phyloP scores from a whole-genome alignment of 2,797 vertebrate genomes.

The Pogonophryne albipinna region DNA sequence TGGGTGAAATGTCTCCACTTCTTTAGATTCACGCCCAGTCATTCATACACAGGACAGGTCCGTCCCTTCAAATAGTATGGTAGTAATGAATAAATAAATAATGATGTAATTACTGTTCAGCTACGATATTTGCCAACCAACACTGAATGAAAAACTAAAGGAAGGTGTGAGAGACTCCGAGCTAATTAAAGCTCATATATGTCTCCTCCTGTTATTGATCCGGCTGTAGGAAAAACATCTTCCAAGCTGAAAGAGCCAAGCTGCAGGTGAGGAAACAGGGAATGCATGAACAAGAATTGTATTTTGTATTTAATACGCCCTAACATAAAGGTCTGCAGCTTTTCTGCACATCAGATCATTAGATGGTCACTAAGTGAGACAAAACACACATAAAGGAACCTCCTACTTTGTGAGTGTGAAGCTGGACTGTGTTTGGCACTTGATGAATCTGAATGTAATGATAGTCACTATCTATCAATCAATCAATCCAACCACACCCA shows the following conservation, averaged over 20 bases:
- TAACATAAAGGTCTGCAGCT: not conserved
- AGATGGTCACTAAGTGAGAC: too few relatives aligned
- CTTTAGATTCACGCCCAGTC: constrained; percentile 2
- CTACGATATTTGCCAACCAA: not conserved
- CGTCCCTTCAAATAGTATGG: not conserved
- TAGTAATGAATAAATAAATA: not conserved
- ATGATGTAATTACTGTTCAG: constrained; percentile 2
- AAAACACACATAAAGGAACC: too few relatives aligned
- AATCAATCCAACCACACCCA: not conserved
- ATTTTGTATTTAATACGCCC: not conserved
- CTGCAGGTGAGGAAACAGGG: not conserved
- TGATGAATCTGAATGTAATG: not conserved
- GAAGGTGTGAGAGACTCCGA: constrained; percentile 26
- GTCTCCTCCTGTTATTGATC: constrained; percentile 16
- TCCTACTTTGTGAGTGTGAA: not conserved
- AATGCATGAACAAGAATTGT: not conserved
- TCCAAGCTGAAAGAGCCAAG: constrained; percentile 3
- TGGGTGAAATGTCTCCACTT: not conserved
- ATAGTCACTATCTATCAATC: not conserved
- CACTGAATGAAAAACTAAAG: constrained; percentile 12
- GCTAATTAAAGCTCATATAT: constrained; percentile 40
- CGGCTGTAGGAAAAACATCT: not conserved
- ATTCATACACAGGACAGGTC: constrained; percentile 1
- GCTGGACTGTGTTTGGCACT: not conserved
- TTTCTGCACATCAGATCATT: constrained; percentile 1